These are phyloP conservation scores for Lycocerus yunnanus DNA, from an alignment of 2,888 invertebrate genomes.

Conservation along the genomic window DNA sequence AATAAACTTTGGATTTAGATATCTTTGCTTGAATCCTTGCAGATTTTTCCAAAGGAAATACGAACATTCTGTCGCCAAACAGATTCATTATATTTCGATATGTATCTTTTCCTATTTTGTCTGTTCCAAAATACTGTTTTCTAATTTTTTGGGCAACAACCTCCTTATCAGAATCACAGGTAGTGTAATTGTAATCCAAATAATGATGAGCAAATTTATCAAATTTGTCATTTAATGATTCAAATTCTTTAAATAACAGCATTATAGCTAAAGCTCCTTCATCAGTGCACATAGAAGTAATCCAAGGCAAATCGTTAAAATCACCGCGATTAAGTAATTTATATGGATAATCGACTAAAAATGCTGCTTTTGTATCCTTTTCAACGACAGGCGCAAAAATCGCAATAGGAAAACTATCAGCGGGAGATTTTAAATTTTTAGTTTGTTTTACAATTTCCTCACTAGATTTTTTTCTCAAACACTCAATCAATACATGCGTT, in stretches of 20 bases:
- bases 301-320: constrained; percentile 69
- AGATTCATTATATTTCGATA: constrained; percentile 52
- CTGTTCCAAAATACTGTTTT: constrained; percentile 60
- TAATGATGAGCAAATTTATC: constrained; percentile 64
- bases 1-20: constrained; percentile 62
- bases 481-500: constrained; percentile 63
- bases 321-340: constrained; percentile 63
- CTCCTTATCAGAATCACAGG: constrained; percentile 56
- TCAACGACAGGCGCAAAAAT: constrained; percentile 73
- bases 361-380: constrained; percentile 60
- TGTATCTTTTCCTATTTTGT: constrained; percentile 49
- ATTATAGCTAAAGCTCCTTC: constrained; percentile 77
- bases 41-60: constrained; percentile 60
- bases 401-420: constrained; percentile 46
- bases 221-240: constrained; percentile 57
- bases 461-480: constrained; percentile 64
- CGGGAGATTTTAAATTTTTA: constrained; percentile 55
- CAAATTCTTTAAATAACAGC: constrained; percentile 44
- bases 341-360: constrained; percentile 69
- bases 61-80: constrained; percentile 65
- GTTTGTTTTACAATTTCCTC: constrained; percentile 57
- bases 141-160: constrained; percentile 60
- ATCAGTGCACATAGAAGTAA: constrained; percentile 68
- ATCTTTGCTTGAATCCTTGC: constrained; percentile 60
- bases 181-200: constrained; percentile 66